Evolutionary conservation across 2,888 invertebrate genomes (phyloP).

Genomic region (Alviniconcha strummeri): DNA sequence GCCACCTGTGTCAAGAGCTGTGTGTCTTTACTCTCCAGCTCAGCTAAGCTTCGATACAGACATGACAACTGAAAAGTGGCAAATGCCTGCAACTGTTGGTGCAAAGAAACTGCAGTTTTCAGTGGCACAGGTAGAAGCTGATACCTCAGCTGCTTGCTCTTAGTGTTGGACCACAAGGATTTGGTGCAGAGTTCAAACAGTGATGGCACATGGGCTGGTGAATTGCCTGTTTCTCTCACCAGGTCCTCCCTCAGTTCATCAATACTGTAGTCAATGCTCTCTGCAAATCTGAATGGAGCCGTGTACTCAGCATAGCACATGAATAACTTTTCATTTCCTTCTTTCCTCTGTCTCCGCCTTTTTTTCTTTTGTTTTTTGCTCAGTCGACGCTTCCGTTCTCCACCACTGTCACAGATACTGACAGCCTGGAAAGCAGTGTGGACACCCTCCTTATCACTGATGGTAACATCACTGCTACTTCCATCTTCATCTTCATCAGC

Average conservation of each 20-base stretch:
- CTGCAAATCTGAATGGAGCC: slow-evolving; percentile 14
- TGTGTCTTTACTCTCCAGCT: slow-evolving; percentile 11
- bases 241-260: not conserved
- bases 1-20: not conserved
- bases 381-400: not conserved
- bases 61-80: slow-evolving; percentile 30
- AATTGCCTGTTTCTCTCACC: not conserved
- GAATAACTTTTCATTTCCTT: not conserved
- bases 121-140: slow-evolving; percentile 19
- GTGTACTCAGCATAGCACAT: slow-evolving; percentile 1
- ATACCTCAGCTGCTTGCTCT: not conserved
- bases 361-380: slow-evolving; percentile 30
- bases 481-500: not conserved
- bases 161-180: slow-evolving; percentile 9
- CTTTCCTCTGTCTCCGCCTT: slow-evolving; percentile 1
- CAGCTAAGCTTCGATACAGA: slow-evolving; percentile 23
- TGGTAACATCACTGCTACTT: not conserved
- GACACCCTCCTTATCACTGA: not conserved
- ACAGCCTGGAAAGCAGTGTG: not conserved
- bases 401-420: not conserved
- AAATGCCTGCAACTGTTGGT: slow-evolving; percentile 23
- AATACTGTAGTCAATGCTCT: slow-evolving; percentile 1
- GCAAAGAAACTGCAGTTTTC: slow-evolving; percentile 16
- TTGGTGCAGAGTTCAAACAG: slow-evolving; percentile 23
- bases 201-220: slow-evolving; percentile 1